Evolutionary conservation across 35 echinoderm and acorn worm genomes (phyloP), one percentile per base, ranked within the genome.

Genomic region (Eucidaris tribuloides): DNA sequence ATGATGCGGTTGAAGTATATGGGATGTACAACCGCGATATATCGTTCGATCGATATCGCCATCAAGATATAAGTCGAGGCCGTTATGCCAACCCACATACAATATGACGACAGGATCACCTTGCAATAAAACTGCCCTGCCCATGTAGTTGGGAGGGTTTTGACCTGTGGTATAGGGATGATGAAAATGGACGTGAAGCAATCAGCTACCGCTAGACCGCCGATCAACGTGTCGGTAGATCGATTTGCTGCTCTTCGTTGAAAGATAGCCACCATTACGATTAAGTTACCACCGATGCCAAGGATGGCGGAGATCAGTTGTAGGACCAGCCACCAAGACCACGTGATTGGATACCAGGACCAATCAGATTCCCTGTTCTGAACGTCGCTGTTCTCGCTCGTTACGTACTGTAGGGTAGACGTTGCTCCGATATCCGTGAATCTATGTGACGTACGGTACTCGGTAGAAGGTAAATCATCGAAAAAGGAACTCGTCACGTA

Each of bases 191-290:
- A 92, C 0, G 90, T 87, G 25, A 92, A 62, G 23, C 86, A 74
- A 77, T 92, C 90, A 27, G 90, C 90, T 24, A 46, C 90, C 5
- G 90, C 90, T 14, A 92, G 39, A 54, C 62, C 56, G 6, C 62
- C 79, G 34, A 92, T 87, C 32, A 92, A 68, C 23, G 45, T 68
- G 31, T 86, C 79, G 35, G 84, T 81, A 42, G 83, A 37, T 22
- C 62, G 86, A 23, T 65, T 52, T 35, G 76, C 70, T 0, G 38
- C 58, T 23, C 50, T 39, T 4, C 70, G 78, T 20, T 59, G 45
- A 2, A 81, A 45, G 28, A 81, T 77, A n/a, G 83, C 79, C 13
- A 71, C 15, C 13, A 86, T 79, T 0, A 87, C 84, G 13, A 92
- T 1, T 0, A 40, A 20, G 66, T 92, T 92, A 28, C 90, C 90